phyloP scores from a whole-genome alignment of 2,113 vertebrate species.

The Neodontobutis hainanensis region DNA sequence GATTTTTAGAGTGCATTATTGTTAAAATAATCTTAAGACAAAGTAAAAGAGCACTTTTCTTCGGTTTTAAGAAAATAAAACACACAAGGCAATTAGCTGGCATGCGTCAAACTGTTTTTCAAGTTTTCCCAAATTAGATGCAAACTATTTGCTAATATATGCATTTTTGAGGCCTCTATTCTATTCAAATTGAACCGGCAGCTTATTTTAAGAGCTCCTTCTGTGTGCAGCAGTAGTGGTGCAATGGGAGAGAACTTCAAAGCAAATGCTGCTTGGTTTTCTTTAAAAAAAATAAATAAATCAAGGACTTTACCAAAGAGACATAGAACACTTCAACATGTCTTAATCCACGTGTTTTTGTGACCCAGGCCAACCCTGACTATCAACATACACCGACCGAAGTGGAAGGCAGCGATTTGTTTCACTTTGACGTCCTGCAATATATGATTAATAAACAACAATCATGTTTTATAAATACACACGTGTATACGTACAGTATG shows the following conservation, averaged over 20 bases:
- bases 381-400: background rate
- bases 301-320: constrained; percentile 46
- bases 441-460: background rate
- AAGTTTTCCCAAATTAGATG: constrained; percentile 54
- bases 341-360: constrained; percentile 16
- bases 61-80: constrained; percentile 28
- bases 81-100: constrained; percentile 31
- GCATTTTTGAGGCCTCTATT: constrained; percentile 54
- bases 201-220: constrained; percentile 51
- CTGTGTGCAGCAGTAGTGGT: constrained; percentile 38
- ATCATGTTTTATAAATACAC: background rate
- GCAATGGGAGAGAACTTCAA: constrained; percentile 61
- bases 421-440: background rate
- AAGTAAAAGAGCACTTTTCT: constrained; percentile 29
- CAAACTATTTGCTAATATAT: constrained; percentile 73
- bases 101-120: constrained; percentile 41
- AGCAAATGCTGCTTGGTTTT: constrained; percentile 37
- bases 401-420: background rate
- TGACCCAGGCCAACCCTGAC: constrained; percentile 1
- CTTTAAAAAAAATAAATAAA: constrained; percentile 34
- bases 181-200: constrained; percentile 61
- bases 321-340: constrained; percentile 7
- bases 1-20: background rate
- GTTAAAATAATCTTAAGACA: no score
- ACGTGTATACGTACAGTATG: no score